Conservation (phyloP, 2,113 vertebrate species). For the Furnarius figulus region DNA sequence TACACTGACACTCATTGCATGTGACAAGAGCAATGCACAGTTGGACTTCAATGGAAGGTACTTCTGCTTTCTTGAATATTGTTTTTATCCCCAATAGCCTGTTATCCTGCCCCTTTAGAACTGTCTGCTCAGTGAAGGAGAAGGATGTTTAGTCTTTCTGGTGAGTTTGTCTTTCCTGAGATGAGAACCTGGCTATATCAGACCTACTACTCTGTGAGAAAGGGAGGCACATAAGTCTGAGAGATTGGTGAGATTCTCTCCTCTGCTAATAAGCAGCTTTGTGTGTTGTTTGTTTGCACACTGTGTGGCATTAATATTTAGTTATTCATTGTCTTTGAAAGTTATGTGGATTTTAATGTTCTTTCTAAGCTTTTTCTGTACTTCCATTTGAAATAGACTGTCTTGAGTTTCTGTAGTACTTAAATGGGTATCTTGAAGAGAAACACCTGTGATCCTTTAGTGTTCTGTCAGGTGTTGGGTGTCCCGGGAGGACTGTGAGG, state of each 20-base stretch:
- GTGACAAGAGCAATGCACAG: accelerated
- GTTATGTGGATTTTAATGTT: background rate
- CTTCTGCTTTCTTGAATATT: background rate
- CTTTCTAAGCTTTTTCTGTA: background rate
- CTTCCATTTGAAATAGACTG: background rate
- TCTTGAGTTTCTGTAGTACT: background rate
- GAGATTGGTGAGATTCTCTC: background rate
- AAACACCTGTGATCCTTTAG: background rate
- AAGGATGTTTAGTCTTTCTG: too few species aligned
- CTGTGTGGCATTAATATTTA: background rate
- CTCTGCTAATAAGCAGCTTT: background rate
- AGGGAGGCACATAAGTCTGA: background rate
- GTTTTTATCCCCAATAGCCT: background rate
- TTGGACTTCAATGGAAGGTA: background rate
- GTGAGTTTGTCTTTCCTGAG: background rate
- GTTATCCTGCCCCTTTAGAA: background rate
- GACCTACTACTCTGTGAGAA: background rate
- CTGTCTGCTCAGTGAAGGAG: background rate
- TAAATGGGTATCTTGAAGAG: background rate
- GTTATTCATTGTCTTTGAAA: background rate
- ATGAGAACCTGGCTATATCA: background rate
- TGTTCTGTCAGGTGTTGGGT: background rate
- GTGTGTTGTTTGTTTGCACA: background rate
- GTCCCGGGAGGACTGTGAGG: background rate
- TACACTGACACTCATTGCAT: background rate